Evolutionary conservation across 2,113 vertebrate species (phyloP), one percentile per base, ranked within the genome.

Genomic region (Amia ocellicauda): DNA sequence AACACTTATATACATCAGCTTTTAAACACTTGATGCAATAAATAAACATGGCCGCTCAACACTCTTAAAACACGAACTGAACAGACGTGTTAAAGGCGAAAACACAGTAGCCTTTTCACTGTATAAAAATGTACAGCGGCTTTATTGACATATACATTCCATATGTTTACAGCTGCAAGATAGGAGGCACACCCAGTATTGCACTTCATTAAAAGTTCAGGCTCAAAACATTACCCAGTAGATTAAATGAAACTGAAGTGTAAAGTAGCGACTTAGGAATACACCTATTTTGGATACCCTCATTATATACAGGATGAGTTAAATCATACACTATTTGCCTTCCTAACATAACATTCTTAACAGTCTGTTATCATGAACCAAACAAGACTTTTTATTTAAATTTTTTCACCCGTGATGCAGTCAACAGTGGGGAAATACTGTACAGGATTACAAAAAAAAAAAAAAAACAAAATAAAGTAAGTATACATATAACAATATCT

Each of bases 141-240:
- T 97, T 97, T 98, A 98, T 96, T 96, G 92, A 98, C 94, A 96
- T 96, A 86, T 90, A 98, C 95, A 98, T 99, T 98, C 94, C 94
- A 93, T 92, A 93, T 91, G 93, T 93, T 94, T 93, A 97, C 94
- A 94, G 91, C 94, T 96, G 94, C 93, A 91, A 94, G 93, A 93
- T 93, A 94, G 95, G 94, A 97, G 97, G 94, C 96, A 98, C 96
- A 94, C 96, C 93, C 92, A 95, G 93, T 98, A 97, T 98, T 98
- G 97, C 95, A 99, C 96, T 97, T 98, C 94, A 96, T 95, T 95
- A 94, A 97, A 97, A 98, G 89, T 93, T 98, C 97, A 97, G 94
- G 94, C 94, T 96, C 91, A 92, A 96, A 89, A 97, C 93, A 90
- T 92, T 95, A 97, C 89, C 93, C 94, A 95, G 92, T 94, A 95